phyloP scores from a whole-genome alignment of 92 coral and sea anemone species.

The Epizoanthus scotinus region DNA sequence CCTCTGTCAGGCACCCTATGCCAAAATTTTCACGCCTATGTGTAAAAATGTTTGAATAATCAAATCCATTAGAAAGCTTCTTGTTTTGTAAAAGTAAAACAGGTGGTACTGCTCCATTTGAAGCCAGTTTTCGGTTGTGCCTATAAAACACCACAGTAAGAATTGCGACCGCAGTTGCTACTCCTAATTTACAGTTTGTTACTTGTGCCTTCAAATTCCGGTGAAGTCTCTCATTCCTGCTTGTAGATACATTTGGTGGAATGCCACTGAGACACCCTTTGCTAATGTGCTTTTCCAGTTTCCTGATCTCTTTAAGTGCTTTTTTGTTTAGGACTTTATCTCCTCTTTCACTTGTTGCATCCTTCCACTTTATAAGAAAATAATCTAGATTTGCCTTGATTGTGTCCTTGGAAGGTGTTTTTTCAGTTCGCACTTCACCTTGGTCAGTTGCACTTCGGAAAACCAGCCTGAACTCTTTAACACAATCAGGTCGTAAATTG shows the following conservation, averaged over 20 bases:
- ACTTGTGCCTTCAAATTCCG: no score
- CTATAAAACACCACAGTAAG: no score
- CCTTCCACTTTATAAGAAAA: conserved; percentile 16
- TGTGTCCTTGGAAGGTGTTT: neutral
- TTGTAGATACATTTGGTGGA: neutral
- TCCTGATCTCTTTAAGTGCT: conserved; percentile 14
- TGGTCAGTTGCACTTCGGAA: neutral
- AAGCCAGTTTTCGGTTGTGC: no score
- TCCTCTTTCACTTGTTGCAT: neutral
- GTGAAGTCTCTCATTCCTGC: no score
- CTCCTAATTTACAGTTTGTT: neutral
- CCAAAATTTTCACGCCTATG: no score
- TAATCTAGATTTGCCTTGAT: neutral
- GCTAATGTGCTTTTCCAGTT: conserved; percentile 15
- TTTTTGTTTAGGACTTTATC: neutral
- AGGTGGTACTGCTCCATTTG: no score
- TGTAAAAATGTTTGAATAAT: no score
- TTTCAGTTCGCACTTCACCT: neutral
- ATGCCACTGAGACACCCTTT: conserved; percentile 26
- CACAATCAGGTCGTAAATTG: neutral
- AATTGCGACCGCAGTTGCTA: neutral
- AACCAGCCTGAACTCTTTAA: neutral
- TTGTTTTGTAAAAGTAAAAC: no score
- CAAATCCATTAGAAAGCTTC: no score
- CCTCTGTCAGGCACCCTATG: no score